Base-by-base conservation (phyloP, 2,888 invertebrate genomes). In the Drosophila formosana region DNA sequence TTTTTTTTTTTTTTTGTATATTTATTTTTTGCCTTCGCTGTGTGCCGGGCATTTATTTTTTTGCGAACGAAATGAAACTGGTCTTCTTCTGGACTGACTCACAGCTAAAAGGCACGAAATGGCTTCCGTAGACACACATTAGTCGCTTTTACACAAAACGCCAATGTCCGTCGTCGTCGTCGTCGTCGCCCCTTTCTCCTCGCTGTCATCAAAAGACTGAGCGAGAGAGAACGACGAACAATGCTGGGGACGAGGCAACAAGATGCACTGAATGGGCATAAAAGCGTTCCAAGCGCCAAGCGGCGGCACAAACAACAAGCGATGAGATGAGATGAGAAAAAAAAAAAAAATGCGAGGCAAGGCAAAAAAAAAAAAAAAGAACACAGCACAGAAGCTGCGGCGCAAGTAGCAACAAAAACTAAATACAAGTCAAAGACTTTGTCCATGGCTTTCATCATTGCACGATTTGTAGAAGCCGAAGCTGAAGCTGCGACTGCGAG, bases 111-210 rank as follows among this genome's bases (percentile, higher is more conserved):
- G 82, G 77, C 89, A 82, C 86, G 89, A 85, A 78, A 81, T 85
- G 82, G 90, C 89, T 88, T 88, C 89, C 89, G 89, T 90, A 83
- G 88, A 90, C 75, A 75, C 88, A 88, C 89, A 90, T 88, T 88
- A 88, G 89, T 85, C 85, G 90, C 89, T 82, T 84, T 87, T 82
- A 89, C 90, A 87, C 89, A 85, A 88, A 87, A 80, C 65, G 68
- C 43, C 66, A 9, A 41, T 49, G 72, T 72, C 74, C 55, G 74
- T 64, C 60, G 49, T 26, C 39, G n/a, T 11, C 34, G 11, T 34
- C 34, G 32, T 32, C 9, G 32, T 32, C n/a, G n/a, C n/a, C 5
- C 37, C 11, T n/a, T 11, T n/a, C 39, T 41, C 39, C 39, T 13
- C 39, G 37, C 37, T 37, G 37, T 37, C 37, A 34, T 34, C 9